Conservation (phyloP, 2,888 invertebrate genomes). For the Drosophila paranaensis region DNA sequence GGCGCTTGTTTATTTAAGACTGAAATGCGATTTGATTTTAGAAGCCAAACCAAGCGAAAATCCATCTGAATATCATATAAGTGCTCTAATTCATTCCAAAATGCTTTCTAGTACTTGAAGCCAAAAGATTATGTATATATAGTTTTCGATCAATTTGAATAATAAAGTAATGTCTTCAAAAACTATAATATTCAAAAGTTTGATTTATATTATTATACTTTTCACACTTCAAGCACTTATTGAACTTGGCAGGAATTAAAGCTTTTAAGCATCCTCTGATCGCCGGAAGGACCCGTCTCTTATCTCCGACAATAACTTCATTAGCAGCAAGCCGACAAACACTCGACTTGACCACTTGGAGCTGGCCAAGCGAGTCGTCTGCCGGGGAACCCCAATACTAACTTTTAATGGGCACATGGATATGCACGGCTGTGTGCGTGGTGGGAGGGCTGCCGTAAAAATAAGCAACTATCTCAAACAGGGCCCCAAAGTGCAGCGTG, state of each 20-base stretch:
- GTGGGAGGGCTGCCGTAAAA: constrained; percentile 44
- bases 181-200: too few species aligned
- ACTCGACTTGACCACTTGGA: constrained; percentile 39
- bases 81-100: too few species aligned
- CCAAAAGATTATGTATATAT: neutral
- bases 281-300: neutral
- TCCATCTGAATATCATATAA: neutral
- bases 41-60: neutral
- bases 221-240: neutral
- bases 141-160: too few species aligned
- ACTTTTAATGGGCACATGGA: constrained; percentile 52
- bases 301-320: constrained; percentile 60
- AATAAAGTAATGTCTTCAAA: too few species aligned
- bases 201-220: neutral
- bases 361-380: neutral
- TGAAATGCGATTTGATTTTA: constrained; percentile 36
- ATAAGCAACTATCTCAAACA: constrained; percentile 37
- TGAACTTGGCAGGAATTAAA: neutral
- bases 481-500: constrained; percentile 51
- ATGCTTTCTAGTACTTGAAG: too few species aligned
- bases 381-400: constrained; percentile 29
- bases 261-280: neutral
- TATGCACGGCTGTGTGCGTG: constrained; percentile 27
- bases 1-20: constrained; percentile 56
- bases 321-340: constrained; percentile 55